phyloP scores from a whole-genome alignment of 2,797 vertebrate genomes.

The Delichon dasypus region DNA sequence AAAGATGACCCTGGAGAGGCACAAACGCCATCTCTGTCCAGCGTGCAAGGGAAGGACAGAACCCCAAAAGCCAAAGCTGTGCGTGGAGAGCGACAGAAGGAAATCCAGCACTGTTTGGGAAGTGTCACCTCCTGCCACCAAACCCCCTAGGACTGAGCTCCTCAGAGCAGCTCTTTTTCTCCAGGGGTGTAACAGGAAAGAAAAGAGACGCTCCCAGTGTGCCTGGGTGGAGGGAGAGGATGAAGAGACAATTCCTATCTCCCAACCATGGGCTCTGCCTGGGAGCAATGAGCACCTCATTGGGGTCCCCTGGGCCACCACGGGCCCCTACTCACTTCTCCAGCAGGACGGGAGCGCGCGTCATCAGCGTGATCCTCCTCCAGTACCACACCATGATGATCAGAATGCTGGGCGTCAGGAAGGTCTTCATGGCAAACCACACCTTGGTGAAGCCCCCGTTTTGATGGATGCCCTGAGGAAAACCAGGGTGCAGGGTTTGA shows the following conservation, averaged over 20 bases:
- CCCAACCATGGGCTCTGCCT: not conserved
- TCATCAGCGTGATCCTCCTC: slow-evolving; percentile 93
- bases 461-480: slow-evolving; percentile 89
- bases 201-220: not conserved
- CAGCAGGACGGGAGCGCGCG: slow-evolving; percentile 89
- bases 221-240: not conserved
- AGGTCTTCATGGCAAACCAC: slow-evolving; percentile 99
- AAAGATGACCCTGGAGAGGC: slow-evolving; percentile 86
- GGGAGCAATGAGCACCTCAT: not conserved
- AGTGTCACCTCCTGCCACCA: not conserved
- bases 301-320: not conserved
- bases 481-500: not conserved
- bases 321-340: slow-evolving; percentile 86
- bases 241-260: not conserved
- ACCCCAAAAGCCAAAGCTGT: not conserved
- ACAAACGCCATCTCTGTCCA: slow-evolving; percentile 1
- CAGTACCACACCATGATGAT: slow-evolving; percentile 99
- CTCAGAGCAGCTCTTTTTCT: not conserved
- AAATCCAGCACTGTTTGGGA: not conserved
- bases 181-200: not conserved
- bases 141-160: not conserved
- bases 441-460: slow-evolving; percentile 97
- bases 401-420: slow-evolving; percentile 94
- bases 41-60: not conserved
- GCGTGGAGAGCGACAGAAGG: not conserved